Evolutionary conservation across 1,140 invertebrate genomes (phyloP), one percentile per base, ranked within the genome.

Genomic region (Dreissena rostriformis): DNA sequence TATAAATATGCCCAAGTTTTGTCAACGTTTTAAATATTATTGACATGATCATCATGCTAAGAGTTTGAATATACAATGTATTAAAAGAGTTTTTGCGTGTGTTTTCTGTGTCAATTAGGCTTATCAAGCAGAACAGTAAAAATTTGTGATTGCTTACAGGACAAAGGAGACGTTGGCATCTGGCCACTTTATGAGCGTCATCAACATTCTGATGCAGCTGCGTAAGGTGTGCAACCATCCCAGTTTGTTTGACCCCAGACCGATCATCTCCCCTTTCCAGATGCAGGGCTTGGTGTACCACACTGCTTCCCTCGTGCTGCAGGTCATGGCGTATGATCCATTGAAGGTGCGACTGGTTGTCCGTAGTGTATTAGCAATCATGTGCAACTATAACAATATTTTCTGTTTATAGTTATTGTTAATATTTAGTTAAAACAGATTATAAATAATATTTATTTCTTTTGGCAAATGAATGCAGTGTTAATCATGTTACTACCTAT

Each of bases 151-250:
- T 89, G 73, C 90, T 94, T 94, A 85, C 92, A 99, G 98, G 93
- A 99, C 99, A 19, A 97, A 96, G 92, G 98, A 99, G 94, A 99
- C 97, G 0, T 94, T 99, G 68, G 96, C 96, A n/a, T 96, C 96
- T 82, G 99, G 99, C 17, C 99, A 99, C 95, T 95, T 99, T 90
- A 95, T 99, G 88, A 99, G 98, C 93, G 99, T 99, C 0, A 99
- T 99, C 88, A 99, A 99, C 94, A 97, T 99, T 82, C 94, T 99
- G 65, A 99, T 99, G 99, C 99, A 99, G 94, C 94, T 99, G 86
- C 95, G 99, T 53, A 99, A 99, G 95, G 99, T 99, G 65, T 99
- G 99, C 94, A 99, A 99, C 95, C 99, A 99, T 95, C 99, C 99
- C 10, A 99, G 99, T 95, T 95, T 99, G 88, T 99, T 99, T 94